These are phyloP conservation scores for Epinephelus malabaricus DNA, from an alignment of 2,797 vertebrate species.

Conservation along the genomic window DNA sequence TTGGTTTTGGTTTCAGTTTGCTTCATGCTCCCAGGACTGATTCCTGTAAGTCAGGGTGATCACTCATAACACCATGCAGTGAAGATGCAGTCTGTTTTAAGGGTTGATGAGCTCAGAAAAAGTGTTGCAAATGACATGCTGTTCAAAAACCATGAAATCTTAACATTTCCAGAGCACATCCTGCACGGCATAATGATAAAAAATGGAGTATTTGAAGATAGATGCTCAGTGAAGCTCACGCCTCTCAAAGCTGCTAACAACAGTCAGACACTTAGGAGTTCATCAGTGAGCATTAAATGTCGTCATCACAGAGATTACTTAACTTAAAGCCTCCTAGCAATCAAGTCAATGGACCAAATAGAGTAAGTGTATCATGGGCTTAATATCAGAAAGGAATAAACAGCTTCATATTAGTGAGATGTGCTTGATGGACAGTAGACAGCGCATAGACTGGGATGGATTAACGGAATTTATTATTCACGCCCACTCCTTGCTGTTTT, in stretches of 20 bases:
- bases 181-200: too few species aligned
- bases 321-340: conserved; percentile 9
- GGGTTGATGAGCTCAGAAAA: conserved; percentile 8
- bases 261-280: background rate
- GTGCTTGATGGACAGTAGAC: conserved; percentile 45
- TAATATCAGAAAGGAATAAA: conserved; percentile 21
- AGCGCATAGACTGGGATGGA: conserved; percentile 50
- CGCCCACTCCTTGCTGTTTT: conserved; percentile 62
- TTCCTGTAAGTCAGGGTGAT: conserved; percentile 42
- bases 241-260: background rate
- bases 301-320: conserved; percentile 11
- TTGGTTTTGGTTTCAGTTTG: conserved; percentile 14
- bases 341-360: conserved; percentile 7
- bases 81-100: conserved; percentile 44
- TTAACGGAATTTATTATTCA: conserved; percentile 67
- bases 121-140: background rate
- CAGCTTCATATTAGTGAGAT: conserved; percentile 22
- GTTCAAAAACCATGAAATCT: background rate
- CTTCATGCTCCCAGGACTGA: background rate
- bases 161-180: background rate
- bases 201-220: background rate
- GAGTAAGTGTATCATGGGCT: background rate
- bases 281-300: conserved; percentile 6
- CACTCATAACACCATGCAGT: conserved; percentile 54
- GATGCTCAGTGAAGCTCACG: background rate